phyloP scores from a whole-genome alignment of 2,888 invertebrate species.

The Cantharis flavilabris region DNA sequence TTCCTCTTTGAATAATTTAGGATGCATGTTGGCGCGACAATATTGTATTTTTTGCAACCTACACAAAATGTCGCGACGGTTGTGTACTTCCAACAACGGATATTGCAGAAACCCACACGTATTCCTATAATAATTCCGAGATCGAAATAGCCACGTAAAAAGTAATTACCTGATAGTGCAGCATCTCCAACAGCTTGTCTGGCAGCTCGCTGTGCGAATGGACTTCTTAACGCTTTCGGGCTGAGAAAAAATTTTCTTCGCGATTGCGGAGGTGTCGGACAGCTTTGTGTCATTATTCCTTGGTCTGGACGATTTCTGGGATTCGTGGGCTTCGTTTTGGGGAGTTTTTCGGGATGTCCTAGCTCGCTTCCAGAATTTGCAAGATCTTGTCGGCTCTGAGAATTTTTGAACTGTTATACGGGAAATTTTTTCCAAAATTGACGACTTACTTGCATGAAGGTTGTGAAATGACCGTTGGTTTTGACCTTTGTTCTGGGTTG shows the following conservation, averaged over 20 bases:
- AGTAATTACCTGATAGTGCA: slow-evolving; percentile 70
- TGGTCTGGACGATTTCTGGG: slow-evolving; percentile 39
- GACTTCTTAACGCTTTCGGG: slow-evolving; percentile 78
- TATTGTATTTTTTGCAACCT: slow-evolving; percentile 20
- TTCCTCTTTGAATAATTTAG: background rate
- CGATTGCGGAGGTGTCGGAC: slow-evolving; percentile 78
- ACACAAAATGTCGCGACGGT: slow-evolving; percentile 23
- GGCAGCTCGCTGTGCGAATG: slow-evolving; percentile 65
- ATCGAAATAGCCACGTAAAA: slow-evolving; percentile 16
- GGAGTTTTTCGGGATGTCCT: slow-evolving; percentile 62
- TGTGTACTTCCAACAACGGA: slow-evolving; percentile 22
- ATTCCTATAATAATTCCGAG: slow-evolving; percentile 19
- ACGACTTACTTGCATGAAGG: slow-evolving; percentile 65
- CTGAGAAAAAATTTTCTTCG: slow-evolving; percentile 82
- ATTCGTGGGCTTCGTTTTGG: slow-evolving; percentile 65
- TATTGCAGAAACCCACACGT: slow-evolving; percentile 34
- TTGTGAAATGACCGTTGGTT: slow-evolving; percentile 69
- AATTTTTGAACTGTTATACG: background rate
- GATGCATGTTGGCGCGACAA: slow-evolving; percentile 10
- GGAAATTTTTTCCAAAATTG: background rate
- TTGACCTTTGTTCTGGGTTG: slow-evolving; percentile 63
- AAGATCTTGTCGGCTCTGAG: slow-evolving; percentile 43
- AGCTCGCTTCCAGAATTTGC: slow-evolving; percentile 37
- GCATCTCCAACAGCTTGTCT: slow-evolving; percentile 61
- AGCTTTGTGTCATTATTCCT: slow-evolving; percentile 70